Evolutionary conservation across 2,888 invertebrate species (phyloP), one percentile per base, ranked within the genome.

Genomic region (Plusia festucae): DNA sequence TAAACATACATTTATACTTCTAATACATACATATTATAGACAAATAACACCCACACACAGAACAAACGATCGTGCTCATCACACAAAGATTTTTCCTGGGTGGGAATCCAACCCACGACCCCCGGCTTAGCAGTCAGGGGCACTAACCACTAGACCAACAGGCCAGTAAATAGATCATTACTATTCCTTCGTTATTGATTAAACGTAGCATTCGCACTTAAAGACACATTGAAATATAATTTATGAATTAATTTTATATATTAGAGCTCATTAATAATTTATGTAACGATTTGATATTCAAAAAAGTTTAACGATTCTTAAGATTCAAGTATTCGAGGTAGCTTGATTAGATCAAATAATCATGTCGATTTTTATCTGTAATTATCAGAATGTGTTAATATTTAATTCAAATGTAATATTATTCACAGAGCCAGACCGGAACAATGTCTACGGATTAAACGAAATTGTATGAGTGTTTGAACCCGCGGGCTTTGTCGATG

Each of bases 401-500:
- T 40, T 40, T 40, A n/a, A 40, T 40, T 40, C 6, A 40, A 40
- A 40, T 40, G 4, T n/a, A 6, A 6, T 40, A n/a, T 40, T 40
- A 40, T 40, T 34, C n/a, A 40, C n/a, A 40, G 40, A 40, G 5
- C n/a, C 40, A 40, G 40, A 40, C 40, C 40, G 40, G 40, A 40
- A 40, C n/a, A 40, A 40, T 40, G 40, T 40, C 40, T 40, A n/a
- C 40, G 40, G 40, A 6, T 40, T n/a, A 40, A n/a, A 5, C n/a
- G n/a, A 3, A 40, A 40, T n/a, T 5, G 4, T 13, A n/a, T 13
- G 13, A 34, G 34, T 34, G 40, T n/a, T 15, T 6, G n/a, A 40
- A n/a, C 40, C 40, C n/a, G 40, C 40, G n/a, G 40, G n/a, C 40
- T n/a, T 40, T 40, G 1, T 40, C n/a, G n/a, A 40, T 40, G 40